A percentile compares a stretch with the other conserved stretches of the same genome.
phyloP scores from a whole-genome alignment of 2,797 vertebrate genomes.

The Furcifer pardalis region DNA sequence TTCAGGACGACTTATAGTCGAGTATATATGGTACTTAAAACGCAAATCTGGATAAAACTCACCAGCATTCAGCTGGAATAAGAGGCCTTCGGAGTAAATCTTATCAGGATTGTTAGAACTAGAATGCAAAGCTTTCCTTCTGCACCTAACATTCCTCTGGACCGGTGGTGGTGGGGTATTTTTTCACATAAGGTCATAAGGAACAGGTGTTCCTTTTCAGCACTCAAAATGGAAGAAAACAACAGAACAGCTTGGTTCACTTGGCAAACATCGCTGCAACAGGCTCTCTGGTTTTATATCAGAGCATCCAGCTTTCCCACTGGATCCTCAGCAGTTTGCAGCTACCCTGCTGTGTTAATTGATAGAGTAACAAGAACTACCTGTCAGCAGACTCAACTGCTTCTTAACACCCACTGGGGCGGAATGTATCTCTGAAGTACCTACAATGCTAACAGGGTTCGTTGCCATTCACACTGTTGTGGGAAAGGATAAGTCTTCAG shows the following conservation, averaged over 20 bases:
- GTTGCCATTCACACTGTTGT: background rate
- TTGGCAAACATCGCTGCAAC: background rate
- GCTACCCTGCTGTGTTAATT: conserved; percentile 41
- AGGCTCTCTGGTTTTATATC: conserved; percentile 17
- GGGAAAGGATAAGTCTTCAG: background rate
- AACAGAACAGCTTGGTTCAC: conserved; percentile 6
- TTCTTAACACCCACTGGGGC: conserved; percentile 27
- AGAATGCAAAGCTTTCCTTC: background rate
- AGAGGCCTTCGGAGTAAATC: background rate
- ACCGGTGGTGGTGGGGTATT: background rate
- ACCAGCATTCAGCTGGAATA: background rate
- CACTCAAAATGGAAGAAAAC: conserved; percentile 7
- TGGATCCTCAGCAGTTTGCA: conserved; percentile 36
- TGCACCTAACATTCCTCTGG: background rate
- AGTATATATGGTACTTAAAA: too few species aligned
- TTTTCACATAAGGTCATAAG: conserved; percentile 12
- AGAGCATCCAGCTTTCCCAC: background rate
- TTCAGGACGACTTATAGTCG: too few species aligned
- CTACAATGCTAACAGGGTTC: background rate
- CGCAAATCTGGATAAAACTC: background rate
- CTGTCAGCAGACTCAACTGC: conserved; percentile 16
- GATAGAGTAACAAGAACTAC: conserved; percentile 29
- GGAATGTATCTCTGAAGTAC: conserved; percentile 7
- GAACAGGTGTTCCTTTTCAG: conserved; percentile 11
- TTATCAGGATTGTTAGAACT: background rate